Conservation (phyloP, 2,797 vertebrate genomes). For the Notoglanidium macrostoma region DNA sequence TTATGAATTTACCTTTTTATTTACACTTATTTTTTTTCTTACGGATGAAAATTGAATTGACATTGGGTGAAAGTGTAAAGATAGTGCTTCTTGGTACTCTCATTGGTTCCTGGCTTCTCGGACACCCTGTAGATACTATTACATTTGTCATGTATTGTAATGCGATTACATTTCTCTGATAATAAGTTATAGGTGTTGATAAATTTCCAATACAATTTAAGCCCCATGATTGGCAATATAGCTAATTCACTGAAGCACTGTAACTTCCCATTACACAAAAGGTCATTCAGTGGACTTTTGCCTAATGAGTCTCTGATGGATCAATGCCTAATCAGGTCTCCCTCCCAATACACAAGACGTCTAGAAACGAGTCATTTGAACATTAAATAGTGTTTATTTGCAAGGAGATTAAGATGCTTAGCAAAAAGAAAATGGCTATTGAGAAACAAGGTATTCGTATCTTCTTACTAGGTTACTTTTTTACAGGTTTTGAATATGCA, state of each 20-base stretch:
- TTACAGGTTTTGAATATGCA: not conserved
- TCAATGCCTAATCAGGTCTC: not conserved
- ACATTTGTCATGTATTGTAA: no score
- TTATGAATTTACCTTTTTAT: not conserved
- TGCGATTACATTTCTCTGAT: not conserved
- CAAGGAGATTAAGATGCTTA: constrained; percentile 52
- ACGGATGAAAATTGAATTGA: not conserved
- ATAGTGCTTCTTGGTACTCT: not conserved
- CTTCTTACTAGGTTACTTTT: constrained; percentile 31
- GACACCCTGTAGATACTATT: not conserved
- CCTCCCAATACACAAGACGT: not conserved
- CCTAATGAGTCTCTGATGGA: not conserved
- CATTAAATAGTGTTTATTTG: constrained; percentile 69
- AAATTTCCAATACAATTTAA: not conserved
- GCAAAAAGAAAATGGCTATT: constrained; percentile 24
- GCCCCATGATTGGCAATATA: not conserved
- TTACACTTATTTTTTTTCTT: not conserved
- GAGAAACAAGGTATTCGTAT: not conserved
- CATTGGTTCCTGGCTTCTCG: not conserved
- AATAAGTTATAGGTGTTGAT: not conserved
- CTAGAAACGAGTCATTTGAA: constrained; percentile 16
- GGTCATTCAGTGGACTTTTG: not conserved
- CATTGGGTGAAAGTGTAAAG: not conserved
- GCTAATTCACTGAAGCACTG: not conserved
- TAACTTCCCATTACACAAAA: not conserved